Conservation (phyloP, 2,797 vertebrate genomes). For the Smutsia gigantea region DNA sequence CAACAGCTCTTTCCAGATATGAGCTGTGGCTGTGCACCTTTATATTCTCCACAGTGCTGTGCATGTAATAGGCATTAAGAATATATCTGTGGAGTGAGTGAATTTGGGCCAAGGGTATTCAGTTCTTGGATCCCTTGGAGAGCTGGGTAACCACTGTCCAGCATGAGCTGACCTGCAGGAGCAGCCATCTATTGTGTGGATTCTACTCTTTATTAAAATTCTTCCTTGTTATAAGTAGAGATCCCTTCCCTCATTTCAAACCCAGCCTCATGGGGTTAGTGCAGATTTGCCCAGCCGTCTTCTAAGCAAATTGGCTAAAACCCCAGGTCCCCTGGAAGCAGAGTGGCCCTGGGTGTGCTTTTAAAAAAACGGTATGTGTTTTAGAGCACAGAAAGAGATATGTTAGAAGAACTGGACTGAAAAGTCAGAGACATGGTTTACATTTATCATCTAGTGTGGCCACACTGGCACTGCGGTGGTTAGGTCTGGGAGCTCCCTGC, state of each 20-base stretch:
- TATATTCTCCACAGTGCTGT: neutral
- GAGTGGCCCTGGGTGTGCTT: slow-evolving; percentile 6
- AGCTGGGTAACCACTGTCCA: neutral
- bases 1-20: neutral
- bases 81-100: neutral
- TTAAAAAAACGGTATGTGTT: neutral
- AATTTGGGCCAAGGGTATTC: neutral
- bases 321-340: neutral
- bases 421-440: neutral
- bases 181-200: neutral
- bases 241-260: neutral
- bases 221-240: slow-evolving; percentile 2
- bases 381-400: slow-evolving; percentile 29
- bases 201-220: slow-evolving; percentile 7
- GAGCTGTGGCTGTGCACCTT: neutral
- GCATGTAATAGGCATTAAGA: neutral
- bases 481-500: neutral
- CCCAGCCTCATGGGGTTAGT: neutral
- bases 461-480: neutral
- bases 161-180: neutral
- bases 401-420: neutral
- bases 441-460: neutral
- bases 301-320: slow-evolving; percentile 39
- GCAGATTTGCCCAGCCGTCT: neutral
- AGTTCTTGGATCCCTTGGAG: neutral